Evolutionary conservation across 2,113 vertebrate species (phyloP).

Genomic region (Odocoileus virginianus): DNA sequence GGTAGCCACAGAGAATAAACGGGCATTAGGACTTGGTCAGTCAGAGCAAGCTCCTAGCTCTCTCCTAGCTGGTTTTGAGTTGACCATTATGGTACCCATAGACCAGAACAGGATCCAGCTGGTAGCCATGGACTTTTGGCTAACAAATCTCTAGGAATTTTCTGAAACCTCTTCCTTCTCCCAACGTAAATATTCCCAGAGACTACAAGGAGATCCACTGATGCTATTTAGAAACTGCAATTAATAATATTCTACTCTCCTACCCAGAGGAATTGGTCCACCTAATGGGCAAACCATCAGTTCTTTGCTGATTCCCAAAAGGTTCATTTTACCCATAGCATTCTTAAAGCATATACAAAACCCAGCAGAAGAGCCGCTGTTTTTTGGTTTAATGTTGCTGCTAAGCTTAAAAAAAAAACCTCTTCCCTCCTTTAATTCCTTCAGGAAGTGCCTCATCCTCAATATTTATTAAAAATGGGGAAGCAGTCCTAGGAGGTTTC

Average conservation of each 20-base stretch:
- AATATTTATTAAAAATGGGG: conserved; percentile 56
- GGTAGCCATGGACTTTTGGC: background rate
- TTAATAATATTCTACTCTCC: background rate
- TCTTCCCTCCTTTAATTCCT: conserved; percentile 18
- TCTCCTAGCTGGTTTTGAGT: background rate
- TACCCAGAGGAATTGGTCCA: background rate
- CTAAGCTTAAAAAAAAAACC: background rate
- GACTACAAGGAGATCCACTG: background rate
- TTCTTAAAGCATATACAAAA: background rate
- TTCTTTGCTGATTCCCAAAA: background rate
- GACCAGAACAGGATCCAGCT: background rate
- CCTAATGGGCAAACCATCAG: background rate
- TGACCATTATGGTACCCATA: too few relatives aligned
- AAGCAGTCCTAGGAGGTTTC: background rate
- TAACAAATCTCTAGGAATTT: background rate
- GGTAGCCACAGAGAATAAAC: background rate
- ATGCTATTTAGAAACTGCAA: background rate
- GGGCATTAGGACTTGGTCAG: fast-evolving
- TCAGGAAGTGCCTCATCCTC: conserved; percentile 26
- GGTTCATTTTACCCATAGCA: background rate
- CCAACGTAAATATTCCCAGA: background rate
- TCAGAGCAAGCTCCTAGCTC: background rate
- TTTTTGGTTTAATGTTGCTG: background rate
- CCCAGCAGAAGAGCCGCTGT: background rate
- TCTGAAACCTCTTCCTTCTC: background rate